Conservation (phyloP, 2,888 invertebrate genomes). For the Vanessa cardui region DNA sequence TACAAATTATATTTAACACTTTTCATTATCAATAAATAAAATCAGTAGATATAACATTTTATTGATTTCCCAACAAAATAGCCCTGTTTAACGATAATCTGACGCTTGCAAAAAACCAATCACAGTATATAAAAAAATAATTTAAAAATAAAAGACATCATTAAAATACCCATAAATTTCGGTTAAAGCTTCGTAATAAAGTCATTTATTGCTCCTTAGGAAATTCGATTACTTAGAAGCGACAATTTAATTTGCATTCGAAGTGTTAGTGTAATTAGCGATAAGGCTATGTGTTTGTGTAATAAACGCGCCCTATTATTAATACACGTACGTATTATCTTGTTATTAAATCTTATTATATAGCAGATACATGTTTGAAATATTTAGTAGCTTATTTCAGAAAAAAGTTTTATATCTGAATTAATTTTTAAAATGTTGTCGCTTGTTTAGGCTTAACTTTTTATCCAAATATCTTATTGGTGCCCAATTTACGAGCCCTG, state of each 20-base stretch:
- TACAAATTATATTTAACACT: no score
- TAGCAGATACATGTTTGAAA: not conserved
- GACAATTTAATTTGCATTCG: slow-evolving; percentile 20
- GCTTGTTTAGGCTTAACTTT: no score
- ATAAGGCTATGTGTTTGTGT: no score
- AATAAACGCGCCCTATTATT: no score
- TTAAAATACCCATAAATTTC: not conserved
- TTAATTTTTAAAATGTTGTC: no score
- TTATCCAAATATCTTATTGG: no score
- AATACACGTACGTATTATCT: no score
- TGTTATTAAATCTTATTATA: not conserved
- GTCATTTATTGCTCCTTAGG: slow-evolving; percentile 14
- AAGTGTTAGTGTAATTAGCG: slow-evolving; percentile 7
- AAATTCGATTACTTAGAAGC: slow-evolving; percentile 13
- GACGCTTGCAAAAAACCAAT: not conserved
- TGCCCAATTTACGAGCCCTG: no score
- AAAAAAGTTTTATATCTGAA: no score
- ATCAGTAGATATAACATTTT: no score
- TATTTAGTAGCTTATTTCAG: not conserved
- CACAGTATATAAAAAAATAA: not conserved
- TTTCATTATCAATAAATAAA: no score
- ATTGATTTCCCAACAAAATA: no score
- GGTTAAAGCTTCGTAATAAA: slow-evolving; percentile 3
- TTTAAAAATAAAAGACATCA: not conserved
- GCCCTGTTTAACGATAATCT: not conserved